Base-by-base conservation (phyloP, 92 coral and sea anemone genomes). In the Umimayanthus kanabou region DNA sequence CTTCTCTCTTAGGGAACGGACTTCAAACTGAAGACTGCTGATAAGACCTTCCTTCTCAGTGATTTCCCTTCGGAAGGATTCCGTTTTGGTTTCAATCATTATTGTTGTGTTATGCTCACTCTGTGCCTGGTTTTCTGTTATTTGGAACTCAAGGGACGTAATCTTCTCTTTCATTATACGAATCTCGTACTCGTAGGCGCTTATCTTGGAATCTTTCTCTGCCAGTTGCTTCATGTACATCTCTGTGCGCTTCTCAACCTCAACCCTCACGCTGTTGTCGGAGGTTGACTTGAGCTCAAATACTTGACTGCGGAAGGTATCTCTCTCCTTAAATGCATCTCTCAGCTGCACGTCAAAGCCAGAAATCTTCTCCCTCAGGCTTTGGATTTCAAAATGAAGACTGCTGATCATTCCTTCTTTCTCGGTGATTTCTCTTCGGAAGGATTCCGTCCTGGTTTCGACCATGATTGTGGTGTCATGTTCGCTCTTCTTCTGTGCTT, bases 121-220 rank as follows among this genome's bases (percentile, higher is more conserved):
- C 82, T 78, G 26, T 11, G 77, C 76, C 26, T 89, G 88, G 20
- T 43, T 5, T 15, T 89, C 91, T n/a, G 22, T 84, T 50, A 77
- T 84, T 2, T 77, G 67, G 71, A 18, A 77, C 9, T 23, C 64
- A 14, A 39, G 28, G 18, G 88, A 43, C 15, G 74, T 28, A 1
- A 58, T 39, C 64, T 28, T 76, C 16, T 77, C 81, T 25, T 77
- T 77, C 22, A 77, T 5, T 0, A 39, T 53, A 49, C 81, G 65
- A 49, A 49, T 26, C 28, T 78, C 81, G 8, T 18, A 22, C 81
- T 78, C 81, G n/a, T 78, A 47, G 7, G 58, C 20, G 80, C 84
- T 85, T 15, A 88, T 50, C 74, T 80, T 70, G 87, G 80, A 77
- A 15, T 88, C 90, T 28, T 73, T 72, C 65, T 88, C 90, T 9